These are phyloP conservation scores for Octonoba sinensis DNA, from an alignment of 2,888 invertebrate genomes.

Conservation along the genomic window DNA sequence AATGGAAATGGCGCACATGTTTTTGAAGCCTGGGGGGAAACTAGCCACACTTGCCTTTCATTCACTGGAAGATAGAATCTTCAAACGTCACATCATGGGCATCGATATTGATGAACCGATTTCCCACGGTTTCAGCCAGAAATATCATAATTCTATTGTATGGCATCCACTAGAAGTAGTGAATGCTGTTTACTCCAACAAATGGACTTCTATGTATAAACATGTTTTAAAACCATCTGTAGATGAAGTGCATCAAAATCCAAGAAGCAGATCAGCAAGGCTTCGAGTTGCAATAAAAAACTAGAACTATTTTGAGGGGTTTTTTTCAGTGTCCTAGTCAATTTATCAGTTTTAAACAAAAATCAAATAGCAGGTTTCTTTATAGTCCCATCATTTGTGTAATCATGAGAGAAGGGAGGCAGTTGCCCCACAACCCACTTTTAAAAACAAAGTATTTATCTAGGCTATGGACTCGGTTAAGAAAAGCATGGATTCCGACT, in stretches of 20 bases:
- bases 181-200: conserved; percentile 76
- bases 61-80: conserved; percentile 92
- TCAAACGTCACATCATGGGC: conserved; percentile 84
- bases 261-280: conserved; percentile 89
- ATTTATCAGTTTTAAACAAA: too few relatives aligned
- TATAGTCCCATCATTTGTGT: too few relatives aligned
- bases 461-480: too few relatives aligned
- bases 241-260: conserved; percentile 83
- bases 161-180: conserved; percentile 77
- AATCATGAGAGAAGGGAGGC: too few relatives aligned
- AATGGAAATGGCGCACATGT: conserved; percentile 80
- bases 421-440: too few relatives aligned
- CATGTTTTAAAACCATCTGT: conserved; percentile 82
- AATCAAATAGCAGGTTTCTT: too few relatives aligned
- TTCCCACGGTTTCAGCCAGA: conserved; percentile 79
- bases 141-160: conserved; percentile 78
- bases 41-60: conserved; percentile 90
- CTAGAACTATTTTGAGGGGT: too few relatives aligned
- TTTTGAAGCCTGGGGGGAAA: conserved; percentile 84
- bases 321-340: too few relatives aligned
- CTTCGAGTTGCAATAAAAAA: conserved; percentile 84
- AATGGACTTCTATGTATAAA: conserved; percentile 84
- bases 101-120: conserved; percentile 81
- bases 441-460: too few relatives aligned
- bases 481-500: too few relatives aligned